Evolutionary conservation across 1,140 invertebrate genomes (phyloP), one percentile per base, ranked within the genome.

Genomic region (Drosophila malerkotliana): DNA sequence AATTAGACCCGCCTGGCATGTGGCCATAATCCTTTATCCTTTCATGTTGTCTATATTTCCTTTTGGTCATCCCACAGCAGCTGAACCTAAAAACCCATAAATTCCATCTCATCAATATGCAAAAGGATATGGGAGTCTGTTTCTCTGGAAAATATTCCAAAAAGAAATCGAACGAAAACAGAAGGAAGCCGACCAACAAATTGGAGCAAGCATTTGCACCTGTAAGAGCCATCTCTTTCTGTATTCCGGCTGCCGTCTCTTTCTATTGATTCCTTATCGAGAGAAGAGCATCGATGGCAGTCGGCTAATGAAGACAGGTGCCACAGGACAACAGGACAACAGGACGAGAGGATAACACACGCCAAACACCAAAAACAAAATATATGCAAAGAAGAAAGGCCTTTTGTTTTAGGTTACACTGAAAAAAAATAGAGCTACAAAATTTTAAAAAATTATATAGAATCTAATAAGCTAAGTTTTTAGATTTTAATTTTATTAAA

Each of bases 301-400:
- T 26, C 41, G 80, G 61, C 76, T 85, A 87, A 85, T 85, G 78
- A 85, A 85, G 81, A 81, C 82, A 85, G 81, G 81, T 85, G 81
- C 74, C 72, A 44, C 28, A 41, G 37, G 59, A 12, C 47, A 57
- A 32, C 24, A 45, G 48, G 8, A 24, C 32, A 3, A 21, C 24
- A 45, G 7, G 26, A 10, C 9, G 5, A 21, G 28, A 56, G 32
- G 18, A 74, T 39, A 57, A 45, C 34, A 44, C 41, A 44, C 5
- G 15, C n/a, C 39, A 34, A 34, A 37, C 34, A 37, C 41, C 9
- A 15, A 44, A 44, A 44, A 15, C 6, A 8, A 44, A 15, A 44
- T 6, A 18, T 8, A 44, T 18, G 8, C 12, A 10, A 41, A 6
- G 39, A 15, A 39, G n/a, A 39, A 1, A 39, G 37, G 37, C 12